Conservation (phyloP, 2,113 vertebrate genomes). For the Mormyrus lacerda region DNA sequence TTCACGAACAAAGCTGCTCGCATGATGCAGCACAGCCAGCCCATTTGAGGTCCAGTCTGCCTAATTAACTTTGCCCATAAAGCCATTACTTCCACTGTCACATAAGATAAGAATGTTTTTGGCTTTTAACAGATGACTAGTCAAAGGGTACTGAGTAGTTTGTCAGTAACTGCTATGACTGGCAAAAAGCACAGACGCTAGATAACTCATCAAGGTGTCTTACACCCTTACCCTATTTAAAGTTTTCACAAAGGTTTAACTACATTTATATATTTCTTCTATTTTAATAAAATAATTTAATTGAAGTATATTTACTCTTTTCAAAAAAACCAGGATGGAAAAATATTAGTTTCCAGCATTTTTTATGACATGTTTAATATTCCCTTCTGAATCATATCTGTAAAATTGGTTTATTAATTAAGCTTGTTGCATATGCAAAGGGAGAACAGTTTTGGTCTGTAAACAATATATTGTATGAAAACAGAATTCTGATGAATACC, state of each 20-base stretch:
- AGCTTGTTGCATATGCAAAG: slow-evolving; percentile 55
- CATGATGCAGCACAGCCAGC: neutral
- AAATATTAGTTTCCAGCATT: slow-evolving; percentile 48
- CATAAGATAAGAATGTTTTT: slow-evolving; percentile 1
- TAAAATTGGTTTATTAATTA: slow-evolving; percentile 57
- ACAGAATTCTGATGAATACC: slow-evolving; percentile 10
- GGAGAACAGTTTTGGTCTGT: slow-evolving; percentile 32
- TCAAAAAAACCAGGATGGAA: slow-evolving; percentile 41
- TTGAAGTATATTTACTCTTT: slow-evolving; percentile 23
- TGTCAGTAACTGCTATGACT: neutral
- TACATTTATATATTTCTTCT: neutral
- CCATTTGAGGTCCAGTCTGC: slow-evolving; percentile 14
- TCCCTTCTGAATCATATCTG: slow-evolving; percentile 56
- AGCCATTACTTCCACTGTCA: slow-evolving; percentile 14
- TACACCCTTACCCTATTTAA: slow-evolving; percentile 12
- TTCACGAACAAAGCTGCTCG: neutral
- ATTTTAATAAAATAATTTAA: neutral
- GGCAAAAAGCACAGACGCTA: neutral
- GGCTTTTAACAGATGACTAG: neutral
- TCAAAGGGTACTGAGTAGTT: neutral
- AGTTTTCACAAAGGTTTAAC: slow-evolving; percentile 1
- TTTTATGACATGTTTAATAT: slow-evolving; percentile 46
- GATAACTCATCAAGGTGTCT: neutral
- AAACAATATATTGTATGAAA: slow-evolving; percentile 41
- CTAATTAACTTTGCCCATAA: slow-evolving; percentile 19